Conservation (phyloP, 2,113 vertebrate genomes). For the Mirza zaza region DNA sequence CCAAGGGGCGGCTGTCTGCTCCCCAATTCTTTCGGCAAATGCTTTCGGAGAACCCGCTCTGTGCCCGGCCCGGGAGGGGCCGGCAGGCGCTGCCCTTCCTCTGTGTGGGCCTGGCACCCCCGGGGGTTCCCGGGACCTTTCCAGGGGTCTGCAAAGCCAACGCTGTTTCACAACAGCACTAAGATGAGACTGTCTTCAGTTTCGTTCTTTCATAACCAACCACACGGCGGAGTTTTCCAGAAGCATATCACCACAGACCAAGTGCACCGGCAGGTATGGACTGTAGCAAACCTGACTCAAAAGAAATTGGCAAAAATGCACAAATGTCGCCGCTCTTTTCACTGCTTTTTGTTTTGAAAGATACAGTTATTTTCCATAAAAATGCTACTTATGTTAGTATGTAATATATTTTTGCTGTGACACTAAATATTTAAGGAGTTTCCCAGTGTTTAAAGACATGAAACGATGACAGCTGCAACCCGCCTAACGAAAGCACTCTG, state of each 20-base stretch:
- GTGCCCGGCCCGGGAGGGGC: background rate
- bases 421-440: background rate
- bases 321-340: background rate
- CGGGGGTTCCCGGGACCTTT: background rate
- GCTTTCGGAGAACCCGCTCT: too few relatives aligned
- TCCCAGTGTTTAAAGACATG: background rate
- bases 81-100: background rate
- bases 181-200: background rate
- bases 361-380: background rate
- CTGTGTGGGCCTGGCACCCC: background rate
- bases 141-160: background rate
- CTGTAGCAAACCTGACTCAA: fast-evolving
- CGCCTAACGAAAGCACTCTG: background rate
- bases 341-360: background rate
- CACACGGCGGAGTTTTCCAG: fast-evolving
- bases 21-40: fast-evolving
- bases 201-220: background rate
- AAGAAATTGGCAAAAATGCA: background rate
- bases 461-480: too few relatives aligned
- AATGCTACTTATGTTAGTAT: background rate
- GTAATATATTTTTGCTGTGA: background rate
- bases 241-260: background rate
- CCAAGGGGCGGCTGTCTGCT: fast-evolving
- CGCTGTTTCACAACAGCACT: background rate
- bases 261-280: background rate